Conservation (phyloP, 2,113 vertebrate genomes). For the Noctilio leporinus region DNA sequence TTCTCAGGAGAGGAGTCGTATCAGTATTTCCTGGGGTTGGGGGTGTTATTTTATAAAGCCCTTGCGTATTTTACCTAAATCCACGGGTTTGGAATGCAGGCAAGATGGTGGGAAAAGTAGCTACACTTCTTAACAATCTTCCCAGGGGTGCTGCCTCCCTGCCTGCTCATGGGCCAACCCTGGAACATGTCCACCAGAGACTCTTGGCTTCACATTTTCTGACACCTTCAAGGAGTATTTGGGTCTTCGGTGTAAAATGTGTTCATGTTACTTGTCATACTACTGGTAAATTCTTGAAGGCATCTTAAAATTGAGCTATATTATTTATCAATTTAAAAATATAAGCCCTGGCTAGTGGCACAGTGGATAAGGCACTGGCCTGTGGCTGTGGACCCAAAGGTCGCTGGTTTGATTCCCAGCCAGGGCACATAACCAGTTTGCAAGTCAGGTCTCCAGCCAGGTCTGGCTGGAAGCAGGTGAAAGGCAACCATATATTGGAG, state of each 20-base stretch:
- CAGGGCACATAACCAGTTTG: too few relatives aligned
- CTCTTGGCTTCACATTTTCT: background rate
- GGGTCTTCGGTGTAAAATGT: background rate
- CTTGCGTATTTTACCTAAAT: background rate
- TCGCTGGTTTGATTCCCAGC: too few relatives aligned
- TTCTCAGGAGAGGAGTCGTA: background rate
- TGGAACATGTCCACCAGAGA: fast-evolving
- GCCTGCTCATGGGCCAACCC: fast-evolving
- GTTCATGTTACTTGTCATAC: background rate
- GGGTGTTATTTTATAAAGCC: background rate
- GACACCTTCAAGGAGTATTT: background rate
- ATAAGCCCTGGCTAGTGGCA: fast-evolving
- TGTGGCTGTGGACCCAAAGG: too few relatives aligned
- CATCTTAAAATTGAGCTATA: background rate
- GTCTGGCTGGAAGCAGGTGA: too few relatives aligned
- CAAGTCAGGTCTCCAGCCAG: too few relatives aligned
- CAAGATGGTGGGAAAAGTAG: background rate
- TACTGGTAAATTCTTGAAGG: background rate
- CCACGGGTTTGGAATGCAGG: background rate
- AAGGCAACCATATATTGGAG: too few relatives aligned
- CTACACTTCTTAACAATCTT: background rate
- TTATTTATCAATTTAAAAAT: background rate
- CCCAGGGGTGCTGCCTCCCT: background rate
- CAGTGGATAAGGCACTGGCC: too few relatives aligned
- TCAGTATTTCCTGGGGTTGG: background rate